Evolutionary conservation across 2,797 vertebrate species (phyloP), one percentile per base, ranked within the genome.

Genomic region (Choloepus didactylus): DNA sequence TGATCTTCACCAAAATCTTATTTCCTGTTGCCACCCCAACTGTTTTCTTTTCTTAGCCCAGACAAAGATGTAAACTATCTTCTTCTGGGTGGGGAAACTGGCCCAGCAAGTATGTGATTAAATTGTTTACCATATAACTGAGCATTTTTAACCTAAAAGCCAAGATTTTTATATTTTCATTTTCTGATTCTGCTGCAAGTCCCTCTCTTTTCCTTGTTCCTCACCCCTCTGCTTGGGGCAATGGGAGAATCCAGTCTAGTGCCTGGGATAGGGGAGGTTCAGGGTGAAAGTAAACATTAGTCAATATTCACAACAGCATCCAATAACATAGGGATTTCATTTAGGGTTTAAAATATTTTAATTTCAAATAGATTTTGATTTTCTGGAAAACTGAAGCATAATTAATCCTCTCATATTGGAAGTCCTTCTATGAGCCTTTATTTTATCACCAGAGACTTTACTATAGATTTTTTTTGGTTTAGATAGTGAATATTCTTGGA

Each of bases 281-380:
- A n/a, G 18, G 9, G 19, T 69, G 9, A 67, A 85, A 27, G 21
- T 56, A 69, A 67, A 23, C 75, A 93, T 29, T 16, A 49, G 44
- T 82, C 25, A 56, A 67, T 69, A 23, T 59, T 69, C 29, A 79
- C 14, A 79, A 19, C 29, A 29, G 54, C n/a, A 73, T 23, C 6
- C 25, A 44, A 35, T 15, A 18, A 56, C 2, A n/a, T 27, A 77
- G 75, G 11, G 38, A 80, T 79, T 79, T 72, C 70, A 77, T 83
- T 87, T 80, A 67, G 46, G 85, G 51, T 93, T 93, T 76, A 54
- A 70, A 92, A 54, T 86, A 73, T 60, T 81, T 95, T 69, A 59
- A 18, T 73, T 18, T 82, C 51, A 56, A 59, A n/a, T 73, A 18
- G 49, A 73, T 70, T 67, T 59, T 49, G 19, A 4, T 60, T 91